Evolutionary conservation across 2,797 vertebrate genomes (phyloP).

Genomic region (Onychomys torridus): DNA sequence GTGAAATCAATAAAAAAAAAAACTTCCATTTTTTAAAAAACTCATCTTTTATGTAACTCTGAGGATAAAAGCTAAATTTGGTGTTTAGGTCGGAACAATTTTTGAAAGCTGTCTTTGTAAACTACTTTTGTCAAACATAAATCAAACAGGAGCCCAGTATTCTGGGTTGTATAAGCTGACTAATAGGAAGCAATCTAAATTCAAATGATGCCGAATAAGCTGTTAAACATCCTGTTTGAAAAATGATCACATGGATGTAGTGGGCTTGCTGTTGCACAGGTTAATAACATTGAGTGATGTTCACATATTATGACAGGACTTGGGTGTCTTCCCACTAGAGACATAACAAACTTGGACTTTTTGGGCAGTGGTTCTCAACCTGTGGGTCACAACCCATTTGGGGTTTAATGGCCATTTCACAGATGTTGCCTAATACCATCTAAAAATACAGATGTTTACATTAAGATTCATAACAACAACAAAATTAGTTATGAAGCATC

Average conservation of each 20-base stretch:
- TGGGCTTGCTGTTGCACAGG: neutral
- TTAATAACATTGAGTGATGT: neutral
- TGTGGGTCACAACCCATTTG: neutral
- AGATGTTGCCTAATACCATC: neutral
- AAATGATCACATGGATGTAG: neutral
- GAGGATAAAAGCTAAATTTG: constrained; percentile 13
- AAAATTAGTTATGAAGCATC: neutral
- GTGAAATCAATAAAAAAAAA: neutral
- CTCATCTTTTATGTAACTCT: neutral
- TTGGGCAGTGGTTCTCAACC: neutral
- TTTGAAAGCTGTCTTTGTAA: constrained; percentile 25
- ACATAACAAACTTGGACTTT: neutral
- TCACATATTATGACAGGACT: neutral
- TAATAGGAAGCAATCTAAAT: neutral
- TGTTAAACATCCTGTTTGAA: neutral
- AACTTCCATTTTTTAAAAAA: neutral
- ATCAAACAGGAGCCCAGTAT: neutral
- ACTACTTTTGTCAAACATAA: neutral
- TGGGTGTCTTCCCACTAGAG: neutral
- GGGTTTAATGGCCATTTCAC: neutral
- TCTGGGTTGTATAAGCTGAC: constrained; percentile 1
- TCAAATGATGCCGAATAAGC: neutral
- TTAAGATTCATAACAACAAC: neutral
- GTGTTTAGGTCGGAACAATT: neutral
- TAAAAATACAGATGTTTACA: neutral